Base-by-base conservation (phyloP, 2,113 vertebrate species). In the Apeltes quadracus region DNA sequence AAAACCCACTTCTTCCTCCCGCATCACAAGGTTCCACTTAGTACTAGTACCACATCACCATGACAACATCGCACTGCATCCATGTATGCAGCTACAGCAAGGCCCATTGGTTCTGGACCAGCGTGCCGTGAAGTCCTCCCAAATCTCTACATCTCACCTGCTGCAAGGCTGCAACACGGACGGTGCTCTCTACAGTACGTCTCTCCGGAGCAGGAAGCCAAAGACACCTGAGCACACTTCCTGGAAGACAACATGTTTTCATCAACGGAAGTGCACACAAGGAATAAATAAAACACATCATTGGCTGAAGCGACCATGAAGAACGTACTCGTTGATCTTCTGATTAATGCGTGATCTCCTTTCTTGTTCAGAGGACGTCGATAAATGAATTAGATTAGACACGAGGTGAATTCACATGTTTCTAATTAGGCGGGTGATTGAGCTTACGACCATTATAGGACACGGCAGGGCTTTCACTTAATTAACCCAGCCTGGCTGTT, bases 361-460 rank as follows among this genome's bases (percentile, higher is more conserved):
- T 51, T 23, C 77, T 85, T 56, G 57, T 34, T 85, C 56, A 84
- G 59, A 68, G 65, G 61, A 32, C 70, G 78, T 43, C 43, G 44
- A 71, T 84, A 81, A 72, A 56, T 78, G 61, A 43, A 81, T 69
- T 87, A 75, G 61, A 85, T 78, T 57, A 74, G 82, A 79, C 82
- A 81, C 78, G 72, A 85, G 81, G 83, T 83, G 81, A 90, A 73
- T 58, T 77, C 72, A 69, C 69, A 76, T 79, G 83, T 84, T 87
- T 78, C 64, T 91, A 89, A 91, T 93, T 79, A 88, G 76, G 72
- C 27, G 64, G 59, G 75, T 91, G 85, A 92, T 88, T 87, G 81
- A 85, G 72, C 72, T 56, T 61, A 69, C 68, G 71, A 75, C 39
- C 78, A 75, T 87, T 87, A 90, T 61, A 71, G 84, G 73, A 76